Percentiles rank a stretch among this genome's conserved stretches.
Evolutionary conservation across 2,797 vertebrate genomes (phyloP).

Genomic region (Eulemur coronatus): DNA sequence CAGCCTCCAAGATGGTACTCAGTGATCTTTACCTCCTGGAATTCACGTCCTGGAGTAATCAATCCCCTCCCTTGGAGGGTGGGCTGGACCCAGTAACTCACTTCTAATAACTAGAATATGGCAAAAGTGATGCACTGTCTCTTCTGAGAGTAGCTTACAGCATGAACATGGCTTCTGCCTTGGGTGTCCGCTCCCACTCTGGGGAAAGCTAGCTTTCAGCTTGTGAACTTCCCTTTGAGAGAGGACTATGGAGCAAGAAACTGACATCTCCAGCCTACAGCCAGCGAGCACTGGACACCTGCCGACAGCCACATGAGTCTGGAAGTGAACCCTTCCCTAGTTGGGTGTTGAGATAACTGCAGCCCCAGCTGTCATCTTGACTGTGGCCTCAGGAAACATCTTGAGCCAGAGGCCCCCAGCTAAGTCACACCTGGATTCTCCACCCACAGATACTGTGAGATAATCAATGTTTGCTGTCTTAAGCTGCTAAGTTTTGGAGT

Average conservation of each 20-base stretch:
- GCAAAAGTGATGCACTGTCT: not conserved
- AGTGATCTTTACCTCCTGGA: not conserved
- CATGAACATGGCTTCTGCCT: not conserved
- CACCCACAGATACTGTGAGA: not conserved
- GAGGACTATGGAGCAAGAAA: not conserved
- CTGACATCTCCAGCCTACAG: too few relatives aligned
- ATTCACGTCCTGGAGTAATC: not conserved
- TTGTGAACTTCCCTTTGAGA: not conserved
- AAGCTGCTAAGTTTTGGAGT: not conserved
- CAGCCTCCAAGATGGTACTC: not conserved
- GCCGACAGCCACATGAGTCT: fast-evolving
- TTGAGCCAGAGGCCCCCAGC: too few relatives aligned
- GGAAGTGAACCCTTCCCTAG: not conserved
- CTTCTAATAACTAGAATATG: not conserved
- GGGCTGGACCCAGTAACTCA: not conserved
- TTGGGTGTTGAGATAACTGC: not conserved
- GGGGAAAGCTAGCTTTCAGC: not conserved
- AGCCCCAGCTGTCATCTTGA: not conserved
- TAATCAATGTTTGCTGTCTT: not conserved
- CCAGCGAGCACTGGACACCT: not conserved
- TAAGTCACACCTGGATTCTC: not conserved
- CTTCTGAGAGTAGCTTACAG: not conserved
- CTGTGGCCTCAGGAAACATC: not conserved
- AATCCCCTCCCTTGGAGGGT: not conserved
- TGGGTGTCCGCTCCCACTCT: not conserved